phyloP scores from a whole-genome alignment of 2,888 invertebrate genomes.

The Dryococelus australis region DNA sequence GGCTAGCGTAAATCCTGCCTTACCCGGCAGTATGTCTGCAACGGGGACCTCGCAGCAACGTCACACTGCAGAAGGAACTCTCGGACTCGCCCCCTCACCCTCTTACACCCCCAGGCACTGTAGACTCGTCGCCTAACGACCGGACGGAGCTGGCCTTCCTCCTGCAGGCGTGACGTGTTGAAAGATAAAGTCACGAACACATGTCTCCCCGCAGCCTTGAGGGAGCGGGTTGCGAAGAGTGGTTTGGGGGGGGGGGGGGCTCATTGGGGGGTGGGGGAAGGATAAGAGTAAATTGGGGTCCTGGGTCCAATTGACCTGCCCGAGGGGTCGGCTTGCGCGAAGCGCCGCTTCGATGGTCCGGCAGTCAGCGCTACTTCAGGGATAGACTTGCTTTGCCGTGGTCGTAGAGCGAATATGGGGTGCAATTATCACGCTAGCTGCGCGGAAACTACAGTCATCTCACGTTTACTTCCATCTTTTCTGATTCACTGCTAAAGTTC shows the following conservation, averaged over 20 bases:
- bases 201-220: not conserved
- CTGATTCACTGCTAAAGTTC: too few relatives aligned
- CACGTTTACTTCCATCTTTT: too few relatives aligned
- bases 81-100: not conserved
- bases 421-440: too few relatives aligned
- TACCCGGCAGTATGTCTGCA: too few relatives aligned
- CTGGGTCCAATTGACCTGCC: not conserved
- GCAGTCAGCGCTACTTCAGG: not conserved
- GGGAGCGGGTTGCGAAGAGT: not conserved
- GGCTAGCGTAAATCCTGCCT: too few relatives aligned
- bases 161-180: not conserved
- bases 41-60: too few relatives aligned
- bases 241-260: not conserved
- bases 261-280: not conserved
- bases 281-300: conserved; percentile 11
- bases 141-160: not conserved
- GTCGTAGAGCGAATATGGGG: too few relatives aligned
- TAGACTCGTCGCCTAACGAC: not conserved
- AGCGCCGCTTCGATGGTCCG: not conserved
- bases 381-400: not conserved
- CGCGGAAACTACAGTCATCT: too few relatives aligned
- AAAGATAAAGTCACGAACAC: not conserved
- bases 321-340: not conserved
- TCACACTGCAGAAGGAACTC: too few relatives aligned
- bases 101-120: not conserved